Evolutionary conservation across 2,888 invertebrate genomes (phyloP).

Genomic region (Pristionchus japonicus): DNA sequence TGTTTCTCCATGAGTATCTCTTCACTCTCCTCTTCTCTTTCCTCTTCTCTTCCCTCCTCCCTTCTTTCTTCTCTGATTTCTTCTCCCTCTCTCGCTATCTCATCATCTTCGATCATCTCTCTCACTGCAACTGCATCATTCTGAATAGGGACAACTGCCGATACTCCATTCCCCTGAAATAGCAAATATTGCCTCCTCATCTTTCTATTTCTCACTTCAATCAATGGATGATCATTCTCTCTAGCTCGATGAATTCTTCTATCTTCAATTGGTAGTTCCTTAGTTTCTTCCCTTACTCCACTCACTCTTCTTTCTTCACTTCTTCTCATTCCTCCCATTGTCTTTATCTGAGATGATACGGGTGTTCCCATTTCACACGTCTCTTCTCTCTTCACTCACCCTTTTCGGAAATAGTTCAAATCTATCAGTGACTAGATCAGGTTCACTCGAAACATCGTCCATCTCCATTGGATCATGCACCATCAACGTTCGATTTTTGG

Average conservation of each 20-base stretch:
- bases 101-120: constrained; percentile 35
- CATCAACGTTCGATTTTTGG: not conserved
- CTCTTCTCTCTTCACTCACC: not conserved
- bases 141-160: not conserved
- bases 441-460: constrained; percentile 42
- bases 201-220: not conserved
- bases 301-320: constrained; percentile 27
- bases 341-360: not conserved
- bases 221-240: not conserved
- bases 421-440: constrained; percentile 30
- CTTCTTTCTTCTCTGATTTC: constrained; percentile 10
- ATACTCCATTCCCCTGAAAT: not conserved
- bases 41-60: not conserved
- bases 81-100: constrained; percentile 19
- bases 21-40: not conserved
- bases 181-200: not conserved
- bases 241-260: constrained; percentile 14
- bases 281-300: constrained; percentile 19
- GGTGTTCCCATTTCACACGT: not conserved
- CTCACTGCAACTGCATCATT: not conserved
- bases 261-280: not conserved
- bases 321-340: not conserved
- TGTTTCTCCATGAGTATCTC: not conserved
- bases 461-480: constrained; percentile 10
- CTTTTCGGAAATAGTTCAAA: not conserved